phyloP scores from a whole-genome alignment of 2,888 invertebrate genomes.

The Patella pellucida region DNA sequence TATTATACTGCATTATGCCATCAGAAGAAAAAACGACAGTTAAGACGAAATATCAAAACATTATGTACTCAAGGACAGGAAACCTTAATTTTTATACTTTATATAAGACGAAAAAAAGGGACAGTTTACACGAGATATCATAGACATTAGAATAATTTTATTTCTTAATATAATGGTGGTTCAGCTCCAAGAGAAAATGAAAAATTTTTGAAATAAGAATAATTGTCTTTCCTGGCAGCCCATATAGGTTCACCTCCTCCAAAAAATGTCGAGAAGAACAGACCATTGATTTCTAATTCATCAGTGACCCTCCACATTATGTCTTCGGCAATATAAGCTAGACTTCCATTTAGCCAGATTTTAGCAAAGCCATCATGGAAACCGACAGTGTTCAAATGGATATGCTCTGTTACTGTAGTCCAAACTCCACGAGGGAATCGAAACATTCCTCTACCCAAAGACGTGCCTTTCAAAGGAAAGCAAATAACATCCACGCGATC shows the following conservation, averaged over 20 bases:
- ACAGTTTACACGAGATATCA: no score
- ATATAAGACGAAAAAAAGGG: no score
- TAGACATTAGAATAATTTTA: no score
- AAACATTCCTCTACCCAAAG: slow-evolving; percentile 35
- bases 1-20: no score
- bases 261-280: slow-evolving; percentile 57
- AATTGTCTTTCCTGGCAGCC: slow-evolving; percentile 44
- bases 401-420: slow-evolving; percentile 47
- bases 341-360: slow-evolving; percentile 41
- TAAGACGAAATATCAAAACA: no score
- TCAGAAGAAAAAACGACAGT: no score
- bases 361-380: slow-evolving; percentile 42
- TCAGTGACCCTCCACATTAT: slow-evolving; percentile 41
- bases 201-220: slow-evolving; percentile 53
- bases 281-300: slow-evolving; percentile 41
- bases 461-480: slow-evolving; percentile 22
- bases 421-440: slow-evolving; percentile 37
- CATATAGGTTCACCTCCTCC: slow-evolving; percentile 45
- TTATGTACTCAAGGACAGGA: no score
- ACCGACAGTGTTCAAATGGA: slow-evolving; percentile 46
- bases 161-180: not conserved
- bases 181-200: slow-evolving; percentile 13
- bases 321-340: slow-evolving; percentile 34
- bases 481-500: slow-evolving; percentile 27
- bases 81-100: no score